Evolutionary conservation across 2,113 vertebrate genomes (phyloP).

Genomic region (Aleadryas rufinucha): DNA sequence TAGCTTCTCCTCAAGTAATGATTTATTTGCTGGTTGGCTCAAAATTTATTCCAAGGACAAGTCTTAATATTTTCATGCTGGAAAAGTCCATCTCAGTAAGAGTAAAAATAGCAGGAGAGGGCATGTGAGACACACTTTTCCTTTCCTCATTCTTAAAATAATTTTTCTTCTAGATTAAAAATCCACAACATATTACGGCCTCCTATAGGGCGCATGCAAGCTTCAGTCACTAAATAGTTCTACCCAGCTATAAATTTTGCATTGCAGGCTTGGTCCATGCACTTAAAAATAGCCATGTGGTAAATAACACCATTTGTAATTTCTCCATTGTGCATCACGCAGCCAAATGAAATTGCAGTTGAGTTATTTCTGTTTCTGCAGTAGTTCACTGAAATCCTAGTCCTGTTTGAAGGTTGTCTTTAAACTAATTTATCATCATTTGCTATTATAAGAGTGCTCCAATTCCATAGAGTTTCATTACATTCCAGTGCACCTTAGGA

Average conservation of each 20-base stretch:
- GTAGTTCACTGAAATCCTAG: slow-evolving; percentile 1
- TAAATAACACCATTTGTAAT: slow-evolving; percentile 5
- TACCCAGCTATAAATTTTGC: background rate
- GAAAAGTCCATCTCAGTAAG: background rate
- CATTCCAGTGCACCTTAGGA: background rate
- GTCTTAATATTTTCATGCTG: background rate
- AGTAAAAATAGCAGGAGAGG: background rate
- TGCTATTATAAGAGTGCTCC: background rate
- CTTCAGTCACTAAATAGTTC: background rate
- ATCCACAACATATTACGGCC: background rate
- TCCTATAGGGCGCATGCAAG: background rate
- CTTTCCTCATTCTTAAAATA: background rate
- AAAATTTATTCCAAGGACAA: background rate
- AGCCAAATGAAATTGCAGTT: background rate
- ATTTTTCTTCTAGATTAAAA: background rate
- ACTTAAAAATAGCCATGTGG: background rate
- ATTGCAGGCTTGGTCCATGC: background rate
- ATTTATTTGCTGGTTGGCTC: background rate
- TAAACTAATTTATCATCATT: background rate
- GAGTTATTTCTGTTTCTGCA: background rate
- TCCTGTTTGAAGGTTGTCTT: background rate
- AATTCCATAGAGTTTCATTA: background rate
- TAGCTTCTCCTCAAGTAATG: background rate
- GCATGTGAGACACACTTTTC: background rate
- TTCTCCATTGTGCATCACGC: background rate